Evolutionary conservation across 2,888 invertebrate species (phyloP).

Genomic region (Arenicola marina): DNA sequence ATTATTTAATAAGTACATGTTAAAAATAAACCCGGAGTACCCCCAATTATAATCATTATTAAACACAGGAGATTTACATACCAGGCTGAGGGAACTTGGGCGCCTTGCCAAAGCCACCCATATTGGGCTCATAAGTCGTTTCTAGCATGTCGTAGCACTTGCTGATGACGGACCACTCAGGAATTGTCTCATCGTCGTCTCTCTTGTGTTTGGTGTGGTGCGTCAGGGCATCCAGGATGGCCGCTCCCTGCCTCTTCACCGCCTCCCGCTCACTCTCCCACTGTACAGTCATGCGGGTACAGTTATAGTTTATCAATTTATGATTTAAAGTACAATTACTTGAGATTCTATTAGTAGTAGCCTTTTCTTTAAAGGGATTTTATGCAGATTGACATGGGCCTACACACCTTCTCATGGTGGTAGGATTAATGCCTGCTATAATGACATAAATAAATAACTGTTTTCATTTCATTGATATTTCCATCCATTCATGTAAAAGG

Average conservation of each 20-base stretch:
- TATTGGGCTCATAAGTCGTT: conserved; percentile 66
- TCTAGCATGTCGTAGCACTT: conserved; percentile 69
- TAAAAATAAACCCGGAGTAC: too few species aligned
- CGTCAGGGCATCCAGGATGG: conserved; percentile 69
- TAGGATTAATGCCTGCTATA: too few species aligned
- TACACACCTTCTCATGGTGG: too few species aligned
- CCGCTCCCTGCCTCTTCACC: conserved; percentile 69
- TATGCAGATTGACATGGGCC: too few species aligned
- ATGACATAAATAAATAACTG: too few species aligned
- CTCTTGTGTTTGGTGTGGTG: conserved; percentile 33
- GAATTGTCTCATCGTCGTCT: conserved; percentile 6
- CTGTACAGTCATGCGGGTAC: conserved; percentile 53
- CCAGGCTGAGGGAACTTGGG: conserved; percentile 92
- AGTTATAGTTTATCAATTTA: neutral
- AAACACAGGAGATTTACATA: conserved; percentile 12
- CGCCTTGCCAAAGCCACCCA: conserved; percentile 84
- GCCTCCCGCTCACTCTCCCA: conserved; percentile 72
- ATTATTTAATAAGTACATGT: too few species aligned
- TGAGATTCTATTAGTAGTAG: too few species aligned
- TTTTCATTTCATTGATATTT: too few species aligned
- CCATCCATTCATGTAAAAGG: too few species aligned
- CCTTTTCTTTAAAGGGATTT: too few species aligned
- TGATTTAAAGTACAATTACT: too few species aligned
- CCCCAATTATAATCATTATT: neutral
- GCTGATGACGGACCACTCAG: conserved; percentile 39